These are phyloP conservation scores for Drosophila neonasuta DNA, from an alignment of 2,888 invertebrate genomes.

Conservation along the genomic window DNA sequence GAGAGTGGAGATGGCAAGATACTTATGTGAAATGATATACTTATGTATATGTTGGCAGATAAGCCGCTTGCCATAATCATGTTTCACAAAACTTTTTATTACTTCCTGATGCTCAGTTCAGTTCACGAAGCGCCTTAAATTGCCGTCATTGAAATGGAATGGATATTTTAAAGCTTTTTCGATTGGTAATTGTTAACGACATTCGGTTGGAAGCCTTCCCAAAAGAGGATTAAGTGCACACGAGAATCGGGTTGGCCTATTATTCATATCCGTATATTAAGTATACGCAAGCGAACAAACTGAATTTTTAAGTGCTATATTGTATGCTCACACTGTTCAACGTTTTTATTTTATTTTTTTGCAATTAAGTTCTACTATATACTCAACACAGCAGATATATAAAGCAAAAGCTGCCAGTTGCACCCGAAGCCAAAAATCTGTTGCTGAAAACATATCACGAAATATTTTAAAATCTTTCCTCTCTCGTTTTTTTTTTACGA, in stretches of 20 bases:
- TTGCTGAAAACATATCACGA: constrained; percentile 18
- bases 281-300: constrained; percentile 3
- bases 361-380: constrained; percentile 21
- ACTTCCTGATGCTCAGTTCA: constrained; percentile 49
- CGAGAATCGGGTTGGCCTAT: neutral
- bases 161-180: constrained; percentile 58
- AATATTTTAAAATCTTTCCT: constrained; percentile 17
- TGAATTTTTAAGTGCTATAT: constrained; percentile 4
- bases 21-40: constrained; percentile 48
- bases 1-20: constrained; percentile 21
- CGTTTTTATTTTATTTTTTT: neutral
- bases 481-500: constrained; percentile 8
- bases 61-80: constrained; percentile 61
- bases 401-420: constrained; percentile 24
- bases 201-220: neutral
- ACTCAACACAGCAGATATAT: neutral
- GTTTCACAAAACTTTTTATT: constrained; percentile 68
- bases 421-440: constrained; percentile 17
- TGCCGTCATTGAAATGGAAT: constrained; percentile 53
- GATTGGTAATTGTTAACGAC: constrained; percentile 48
- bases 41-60: constrained; percentile 52
- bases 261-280: constrained; percentile 18
- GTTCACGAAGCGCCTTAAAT: constrained; percentile 43
- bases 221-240: constrained; percentile 25
- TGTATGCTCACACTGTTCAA: neutral